These are phyloP conservation scores for Chelonoidis abingdonii DNA, from an alignment of 2,113 vertebrate species.

Conservation along the genomic window DNA sequence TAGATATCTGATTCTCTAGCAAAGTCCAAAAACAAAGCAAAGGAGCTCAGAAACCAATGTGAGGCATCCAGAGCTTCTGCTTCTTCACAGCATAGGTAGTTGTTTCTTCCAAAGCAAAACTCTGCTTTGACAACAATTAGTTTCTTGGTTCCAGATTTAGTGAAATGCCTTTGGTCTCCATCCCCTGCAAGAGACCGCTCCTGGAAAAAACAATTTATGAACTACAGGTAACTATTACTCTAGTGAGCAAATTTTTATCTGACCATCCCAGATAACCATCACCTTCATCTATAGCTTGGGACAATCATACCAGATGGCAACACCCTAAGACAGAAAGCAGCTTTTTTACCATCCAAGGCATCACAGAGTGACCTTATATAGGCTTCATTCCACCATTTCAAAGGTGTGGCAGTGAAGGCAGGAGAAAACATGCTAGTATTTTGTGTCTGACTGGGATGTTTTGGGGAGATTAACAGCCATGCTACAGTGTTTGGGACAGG, in stretches of 20 bases:
- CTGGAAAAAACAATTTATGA: background rate
- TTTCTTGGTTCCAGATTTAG: background rate
- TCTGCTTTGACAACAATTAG: background rate
- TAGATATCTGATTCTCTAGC: conserved; percentile 1
- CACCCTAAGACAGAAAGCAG: background rate
- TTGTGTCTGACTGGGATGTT: background rate
- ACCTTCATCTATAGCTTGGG: background rate
- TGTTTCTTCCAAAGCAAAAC: background rate
- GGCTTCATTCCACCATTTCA: background rate
- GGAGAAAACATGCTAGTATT: background rate
- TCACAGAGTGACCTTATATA: background rate
- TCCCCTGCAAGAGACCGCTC: background rate
- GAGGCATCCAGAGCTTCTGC: background rate
- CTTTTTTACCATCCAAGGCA: background rate
- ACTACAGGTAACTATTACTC: background rate
- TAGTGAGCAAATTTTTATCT: background rate
- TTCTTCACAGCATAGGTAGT: background rate
- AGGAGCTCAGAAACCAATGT: background rate
- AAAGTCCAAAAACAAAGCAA: conserved; percentile 24
- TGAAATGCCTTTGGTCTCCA: background rate
- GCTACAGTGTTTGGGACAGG: background rate
- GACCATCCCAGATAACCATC: background rate
- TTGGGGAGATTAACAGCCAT: background rate
- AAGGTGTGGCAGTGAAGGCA: background rate
- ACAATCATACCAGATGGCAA: background rate